phyloP scores from a whole-genome alignment of 2,888 invertebrate genomes.

The Gasteruption jaculator region DNA sequence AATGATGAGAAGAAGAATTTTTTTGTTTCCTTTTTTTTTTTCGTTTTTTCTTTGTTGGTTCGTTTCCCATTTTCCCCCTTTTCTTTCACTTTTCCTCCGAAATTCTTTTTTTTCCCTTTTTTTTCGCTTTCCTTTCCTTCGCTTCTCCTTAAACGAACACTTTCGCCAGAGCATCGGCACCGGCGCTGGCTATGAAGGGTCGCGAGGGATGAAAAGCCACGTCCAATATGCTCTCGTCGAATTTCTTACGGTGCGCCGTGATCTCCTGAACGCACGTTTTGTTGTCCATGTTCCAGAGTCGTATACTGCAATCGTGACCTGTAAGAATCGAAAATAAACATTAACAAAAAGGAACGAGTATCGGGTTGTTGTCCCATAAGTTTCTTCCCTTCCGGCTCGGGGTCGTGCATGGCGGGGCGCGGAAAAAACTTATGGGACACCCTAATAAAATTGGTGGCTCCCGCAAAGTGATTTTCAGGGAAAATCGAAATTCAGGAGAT shows the following conservation, averaged over 20 bases:
- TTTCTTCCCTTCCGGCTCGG: too few species aligned
- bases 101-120: slow-evolving; percentile 25
- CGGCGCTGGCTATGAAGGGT: slow-evolving; percentile 98
- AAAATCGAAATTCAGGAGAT: too few species aligned
- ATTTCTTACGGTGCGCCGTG: slow-evolving; percentile 98
- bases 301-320: slow-evolving; percentile 96
- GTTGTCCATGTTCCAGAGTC: slow-evolving; percentile 98
- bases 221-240: slow-evolving; percentile 98
- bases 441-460: too few species aligned
- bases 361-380: too few species aligned
- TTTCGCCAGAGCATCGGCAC: slow-evolving; percentile 98
- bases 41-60: too few species aligned
- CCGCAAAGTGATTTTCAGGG: too few species aligned
- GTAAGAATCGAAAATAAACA: slow-evolving; percentile 23
- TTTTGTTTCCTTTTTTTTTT: too few species aligned
- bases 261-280: slow-evolving; percentile 99
- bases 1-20: too few species aligned
- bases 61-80: too few species aligned
- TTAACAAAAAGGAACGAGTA: slow-evolving; percentile 42
- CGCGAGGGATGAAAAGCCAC: slow-evolving; percentile 99
- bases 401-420: too few species aligned
- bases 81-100: slow-evolving; percentile 21
- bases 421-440: too few species aligned
- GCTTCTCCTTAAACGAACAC: slow-evolving; percentile 86
- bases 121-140: slow-evolving; percentile 18